Evolutionary conservation across 2,888 invertebrate genomes (phyloP).

Genomic region (Hirudinaria manillensis): DNA sequence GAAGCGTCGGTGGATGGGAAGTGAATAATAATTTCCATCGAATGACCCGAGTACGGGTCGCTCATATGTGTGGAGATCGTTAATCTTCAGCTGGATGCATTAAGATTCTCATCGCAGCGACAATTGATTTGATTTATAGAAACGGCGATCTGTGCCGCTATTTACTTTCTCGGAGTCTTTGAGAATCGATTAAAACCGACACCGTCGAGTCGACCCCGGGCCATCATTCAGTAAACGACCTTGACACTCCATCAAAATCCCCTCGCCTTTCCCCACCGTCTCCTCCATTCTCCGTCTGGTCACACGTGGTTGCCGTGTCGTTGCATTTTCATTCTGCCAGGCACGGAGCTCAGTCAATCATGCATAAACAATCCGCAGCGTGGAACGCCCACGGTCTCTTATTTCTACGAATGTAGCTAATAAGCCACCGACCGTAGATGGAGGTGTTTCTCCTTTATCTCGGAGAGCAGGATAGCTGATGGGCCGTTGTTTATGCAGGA

Average conservation of each 20-base stretch:
- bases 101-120: constrained; percentile 11
- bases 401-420: too few species aligned
- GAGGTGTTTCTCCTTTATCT: too few species aligned
- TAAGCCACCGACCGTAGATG: too few species aligned
- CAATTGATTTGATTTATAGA: constrained; percentile 15
- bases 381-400: too few species aligned
- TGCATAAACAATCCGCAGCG: too few species aligned
- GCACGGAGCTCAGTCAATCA: too few species aligned
- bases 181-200: too few species aligned
- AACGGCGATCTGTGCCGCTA: background rate
- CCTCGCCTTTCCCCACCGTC: background rate
- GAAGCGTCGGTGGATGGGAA: too few species aligned
- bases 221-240: background rate
- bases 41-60: background rate
- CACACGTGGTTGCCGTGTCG: background rate
- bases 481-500: too few species aligned
- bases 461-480: too few species aligned
- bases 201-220: background rate
- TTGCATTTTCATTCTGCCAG: background rate
- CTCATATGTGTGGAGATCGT: background rate
- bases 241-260: constrained; percentile 1
- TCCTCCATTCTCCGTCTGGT: constrained; percentile 9
- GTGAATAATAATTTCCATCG: background rate
- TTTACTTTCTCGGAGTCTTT: too few species aligned
- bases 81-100: background rate